These are phyloP conservation scores for Nothocercus julius DNA, from an alignment of 2,113 vertebrate species.

Conservation along the genomic window DNA sequence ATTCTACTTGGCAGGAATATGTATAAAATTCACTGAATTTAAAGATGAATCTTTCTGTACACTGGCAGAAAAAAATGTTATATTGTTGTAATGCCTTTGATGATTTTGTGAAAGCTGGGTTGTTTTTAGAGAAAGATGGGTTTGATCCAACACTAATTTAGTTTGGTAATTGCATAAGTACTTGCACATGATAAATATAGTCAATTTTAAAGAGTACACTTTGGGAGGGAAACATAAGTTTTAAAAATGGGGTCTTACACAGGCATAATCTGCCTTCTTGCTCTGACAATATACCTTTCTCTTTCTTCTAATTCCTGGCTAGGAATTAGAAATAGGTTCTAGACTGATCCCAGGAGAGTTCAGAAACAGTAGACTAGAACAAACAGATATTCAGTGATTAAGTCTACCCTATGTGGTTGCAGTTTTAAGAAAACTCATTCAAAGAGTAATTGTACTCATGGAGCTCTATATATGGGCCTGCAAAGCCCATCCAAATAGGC, in stretches of 20 bases:
- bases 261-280: background rate
- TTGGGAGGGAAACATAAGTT: background rate
- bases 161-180: background rate
- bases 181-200: background rate
- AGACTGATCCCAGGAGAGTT: background rate
- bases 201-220: background rate
- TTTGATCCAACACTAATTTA: background rate
- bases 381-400: background rate
- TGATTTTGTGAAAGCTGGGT: background rate
- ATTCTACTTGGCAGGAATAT: background rate
- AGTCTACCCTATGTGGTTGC: background rate
- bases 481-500: background rate
- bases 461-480: background rate
- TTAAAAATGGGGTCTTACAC: background rate
- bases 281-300: background rate
- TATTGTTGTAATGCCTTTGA: background rate
- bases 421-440: background rate
- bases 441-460: background rate
- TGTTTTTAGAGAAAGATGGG: background rate
- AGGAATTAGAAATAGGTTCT: background rate
- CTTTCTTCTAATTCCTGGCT: background rate
- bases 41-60: background rate
- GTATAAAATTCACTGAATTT: background rate
- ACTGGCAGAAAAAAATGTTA: background rate
- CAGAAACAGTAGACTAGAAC: background rate